These are phyloP conservation scores for Anoplius nigerrimus DNA, from an alignment of 2,888 invertebrate genomes.

Conservation along the genomic window DNA sequence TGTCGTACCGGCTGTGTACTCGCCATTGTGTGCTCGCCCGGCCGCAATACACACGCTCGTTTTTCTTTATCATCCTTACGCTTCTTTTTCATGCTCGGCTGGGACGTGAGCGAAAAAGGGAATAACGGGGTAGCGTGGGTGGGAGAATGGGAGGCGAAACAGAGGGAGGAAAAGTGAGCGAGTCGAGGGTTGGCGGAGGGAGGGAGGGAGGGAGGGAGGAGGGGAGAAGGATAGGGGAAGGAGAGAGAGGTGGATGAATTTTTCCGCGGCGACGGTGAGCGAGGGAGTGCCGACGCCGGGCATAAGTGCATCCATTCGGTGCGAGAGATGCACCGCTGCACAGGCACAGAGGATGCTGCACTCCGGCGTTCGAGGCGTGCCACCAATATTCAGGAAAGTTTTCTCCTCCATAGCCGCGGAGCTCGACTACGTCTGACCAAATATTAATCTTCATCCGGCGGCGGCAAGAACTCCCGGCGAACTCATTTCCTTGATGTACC, in stretches of 20 bases:
- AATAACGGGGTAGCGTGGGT: no score
- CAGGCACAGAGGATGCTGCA: neutral
- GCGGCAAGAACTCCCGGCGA: slow-evolving; percentile 23
- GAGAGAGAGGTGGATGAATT: slow-evolving; percentile 23
- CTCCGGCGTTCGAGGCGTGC: neutral
- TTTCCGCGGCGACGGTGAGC: slow-evolving; percentile 16
- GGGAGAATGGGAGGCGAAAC: neutral
- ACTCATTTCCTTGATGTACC: slow-evolving; percentile 27
- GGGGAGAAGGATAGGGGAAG: slow-evolving; percentile 1
- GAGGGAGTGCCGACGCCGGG: slow-evolving; percentile 10
- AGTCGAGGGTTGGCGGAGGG: neutral
- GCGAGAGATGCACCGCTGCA: neutral
- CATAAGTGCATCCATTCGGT: slow-evolving; percentile 27
- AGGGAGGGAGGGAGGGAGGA: neutral
- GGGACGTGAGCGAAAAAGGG: slow-evolving; percentile 7
- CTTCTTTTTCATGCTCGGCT: slow-evolving; percentile 14
- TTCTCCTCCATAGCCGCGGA: slow-evolving; percentile 9
- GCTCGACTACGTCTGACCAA: slow-evolving; percentile 21
- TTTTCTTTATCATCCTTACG: slow-evolving; percentile 28
- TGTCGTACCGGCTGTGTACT: slow-evolving; percentile 27
- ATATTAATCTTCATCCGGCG: slow-evolving; percentile 49
- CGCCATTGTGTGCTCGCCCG: slow-evolving; percentile 20
- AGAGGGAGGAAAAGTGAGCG: neutral
- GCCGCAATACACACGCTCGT: slow-evolving; percentile 23
- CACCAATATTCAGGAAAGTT: slow-evolving; percentile 18